Conservation (phyloP, 2,113 vertebrate species). For the Sebastes schlegelii region DNA sequence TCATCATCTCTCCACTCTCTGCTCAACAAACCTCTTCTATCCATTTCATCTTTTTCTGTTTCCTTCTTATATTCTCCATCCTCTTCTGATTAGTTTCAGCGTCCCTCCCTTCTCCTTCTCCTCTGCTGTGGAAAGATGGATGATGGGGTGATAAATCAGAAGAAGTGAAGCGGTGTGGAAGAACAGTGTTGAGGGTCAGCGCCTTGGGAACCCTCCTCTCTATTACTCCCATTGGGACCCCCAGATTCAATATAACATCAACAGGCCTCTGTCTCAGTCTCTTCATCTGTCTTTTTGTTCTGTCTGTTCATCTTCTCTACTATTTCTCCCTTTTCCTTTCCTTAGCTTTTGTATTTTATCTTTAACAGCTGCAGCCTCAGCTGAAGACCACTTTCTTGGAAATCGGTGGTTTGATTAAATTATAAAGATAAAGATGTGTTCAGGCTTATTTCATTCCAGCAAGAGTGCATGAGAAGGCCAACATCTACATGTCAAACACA, state of each 20-base stretch:
- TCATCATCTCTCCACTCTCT: neutral
- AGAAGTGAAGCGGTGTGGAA: constrained; percentile 60
- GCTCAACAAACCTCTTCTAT: neutral
- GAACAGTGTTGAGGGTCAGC: constrained; percentile 49
- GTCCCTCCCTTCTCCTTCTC: constrained; percentile 14
- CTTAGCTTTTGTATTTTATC: neutral
- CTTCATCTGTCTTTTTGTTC: neutral
- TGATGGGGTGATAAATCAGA: constrained; percentile 74
- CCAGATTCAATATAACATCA: constrained; percentile 35
- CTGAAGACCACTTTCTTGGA: constrained; percentile 4
- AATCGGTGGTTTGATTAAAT: constrained; percentile 28
- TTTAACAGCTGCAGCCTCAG: neutral
- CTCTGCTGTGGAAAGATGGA: constrained; percentile 56
- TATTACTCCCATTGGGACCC: constrained; percentile 54
- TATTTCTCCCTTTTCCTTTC: neutral
- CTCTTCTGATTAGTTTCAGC: constrained; percentile 8
- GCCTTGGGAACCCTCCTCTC: constrained; percentile 28
- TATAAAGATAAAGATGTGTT: constrained; percentile 21
- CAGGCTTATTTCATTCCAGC: constrained; percentile 1
- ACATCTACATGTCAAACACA: constrained; percentile 15
- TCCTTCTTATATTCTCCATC: neutral
- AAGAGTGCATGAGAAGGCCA: neutral
- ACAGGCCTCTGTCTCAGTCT: constrained; percentile 3
- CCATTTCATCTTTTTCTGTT: neutral
- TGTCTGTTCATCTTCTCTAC: constrained; percentile 6